These are phyloP conservation scores for Platichthys flesus DNA, from an alignment of 2,113 vertebrate species.

Conservation along the genomic window DNA sequence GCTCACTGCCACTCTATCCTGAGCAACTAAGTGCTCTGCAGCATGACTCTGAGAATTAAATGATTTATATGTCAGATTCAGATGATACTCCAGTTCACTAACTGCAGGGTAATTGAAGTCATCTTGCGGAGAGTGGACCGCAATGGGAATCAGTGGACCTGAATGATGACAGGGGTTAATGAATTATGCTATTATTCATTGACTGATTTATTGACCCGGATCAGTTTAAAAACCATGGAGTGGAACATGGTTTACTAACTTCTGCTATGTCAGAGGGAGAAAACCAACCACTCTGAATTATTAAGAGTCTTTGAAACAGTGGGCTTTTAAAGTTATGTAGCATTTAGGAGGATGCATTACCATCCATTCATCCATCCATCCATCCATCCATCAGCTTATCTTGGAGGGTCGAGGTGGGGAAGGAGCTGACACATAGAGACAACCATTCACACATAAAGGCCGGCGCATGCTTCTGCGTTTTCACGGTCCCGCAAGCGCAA, in stretches of 20 bases:
- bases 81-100: constrained; percentile 1
- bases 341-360: not conserved
- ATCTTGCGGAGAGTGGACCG: not conserved
- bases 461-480: too few species aligned
- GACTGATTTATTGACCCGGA: constrained; percentile 13
- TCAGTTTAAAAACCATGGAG: not conserved
- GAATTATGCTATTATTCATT: not conserved
- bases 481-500: too few species aligned
- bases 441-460: too few species aligned
- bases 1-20: constrained; percentile 15
- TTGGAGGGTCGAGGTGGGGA: too few species aligned
- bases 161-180: not conserved
- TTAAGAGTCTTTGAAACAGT: too few species aligned
- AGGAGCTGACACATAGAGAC: too few species aligned
- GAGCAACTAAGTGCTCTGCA: constrained; percentile 1
- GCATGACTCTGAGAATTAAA: constrained; percentile 21
- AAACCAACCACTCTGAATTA: too few species aligned
- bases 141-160: not conserved
- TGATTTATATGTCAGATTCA: constrained; percentile 20
- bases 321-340: not conserved
- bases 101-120: constrained; percentile 28
- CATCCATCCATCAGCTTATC: too few species aligned
- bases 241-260: too few species aligned
- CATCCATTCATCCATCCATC: too few species aligned
- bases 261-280: too few species aligned